Evolutionary conservation across 2,113 vertebrate species (phyloP).

Genomic region (Columbina picui): DNA sequence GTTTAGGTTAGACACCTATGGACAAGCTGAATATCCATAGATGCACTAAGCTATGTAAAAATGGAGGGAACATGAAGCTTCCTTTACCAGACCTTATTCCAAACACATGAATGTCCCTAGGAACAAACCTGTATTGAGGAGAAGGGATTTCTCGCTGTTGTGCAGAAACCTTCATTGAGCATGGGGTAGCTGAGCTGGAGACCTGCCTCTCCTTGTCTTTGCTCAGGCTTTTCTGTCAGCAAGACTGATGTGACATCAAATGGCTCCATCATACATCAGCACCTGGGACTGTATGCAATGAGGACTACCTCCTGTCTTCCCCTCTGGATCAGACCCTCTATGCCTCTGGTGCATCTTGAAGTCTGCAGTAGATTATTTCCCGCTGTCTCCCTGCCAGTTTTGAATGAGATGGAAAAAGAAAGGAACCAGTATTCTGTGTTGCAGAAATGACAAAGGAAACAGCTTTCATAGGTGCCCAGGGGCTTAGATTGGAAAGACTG

Average conservation of each 20-base stretch:
- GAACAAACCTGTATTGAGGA: rapidly evolving
- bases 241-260: not conserved
- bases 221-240: not conserved
- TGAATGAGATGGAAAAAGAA: not conserved
- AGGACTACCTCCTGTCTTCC: not conserved
- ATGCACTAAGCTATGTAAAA: not conserved
- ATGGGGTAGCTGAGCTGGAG: not conserved
- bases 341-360: not conserved
- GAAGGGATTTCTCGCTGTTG: not conserved
- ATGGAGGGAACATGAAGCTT: rapidly evolving
- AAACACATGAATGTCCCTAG: not conserved
- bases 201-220: not conserved
- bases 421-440: not conserved
- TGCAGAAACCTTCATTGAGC: not conserved
- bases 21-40: not conserved
- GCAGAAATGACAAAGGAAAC: not conserved
- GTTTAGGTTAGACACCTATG: not conserved
- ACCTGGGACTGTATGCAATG: not conserved
- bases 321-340: not conserved
- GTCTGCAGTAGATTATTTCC: not conserved
- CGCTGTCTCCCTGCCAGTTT: not conserved
- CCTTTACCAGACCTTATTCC: not conserved
- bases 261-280: not conserved
- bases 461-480: not conserved
- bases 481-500: not conserved